These are phyloP conservation scores for Eugnorisma glareosa DNA, from an alignment of 2,888 invertebrate species.

Conservation along the genomic window DNA sequence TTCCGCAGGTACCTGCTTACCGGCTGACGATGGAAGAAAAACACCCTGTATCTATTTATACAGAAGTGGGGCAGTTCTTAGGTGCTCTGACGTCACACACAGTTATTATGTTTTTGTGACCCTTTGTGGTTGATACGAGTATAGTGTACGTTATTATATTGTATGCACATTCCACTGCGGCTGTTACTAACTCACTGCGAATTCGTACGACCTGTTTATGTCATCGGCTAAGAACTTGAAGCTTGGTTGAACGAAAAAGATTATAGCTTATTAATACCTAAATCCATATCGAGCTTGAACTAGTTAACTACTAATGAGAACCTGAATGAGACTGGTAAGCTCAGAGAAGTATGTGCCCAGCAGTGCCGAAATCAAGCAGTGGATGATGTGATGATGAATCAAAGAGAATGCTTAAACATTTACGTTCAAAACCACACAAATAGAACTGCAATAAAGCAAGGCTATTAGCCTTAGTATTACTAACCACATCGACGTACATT, in stretches of 20 bases:
- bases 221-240: no score
- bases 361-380: no score
- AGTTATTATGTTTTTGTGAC: slow-evolving; percentile 24
- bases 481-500: neutral
- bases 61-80: slow-evolving; percentile 47
- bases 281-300: neutral
- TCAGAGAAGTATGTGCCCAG: neutral
- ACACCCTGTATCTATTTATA: slow-evolving; percentile 38
- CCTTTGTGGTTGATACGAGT: neutral
- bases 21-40: slow-evolving; percentile 45
- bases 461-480: no score
- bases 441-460: neutral
- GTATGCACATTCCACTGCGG: neutral
- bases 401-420: neutral
- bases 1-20: slow-evolving; percentile 24
- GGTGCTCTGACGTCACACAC: slow-evolving; percentile 30
- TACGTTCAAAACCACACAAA: no score
- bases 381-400: neutral
- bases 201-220: neutral
- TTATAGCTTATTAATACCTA: neutral
- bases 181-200: no score
- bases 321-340: neutral
- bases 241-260: neutral
- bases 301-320: no score
- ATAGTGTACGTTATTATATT: slow-evolving; percentile 17